phyloP scores from a whole-genome alignment of 2,797 vertebrate genomes.

The Tragopan temminckii region DNA sequence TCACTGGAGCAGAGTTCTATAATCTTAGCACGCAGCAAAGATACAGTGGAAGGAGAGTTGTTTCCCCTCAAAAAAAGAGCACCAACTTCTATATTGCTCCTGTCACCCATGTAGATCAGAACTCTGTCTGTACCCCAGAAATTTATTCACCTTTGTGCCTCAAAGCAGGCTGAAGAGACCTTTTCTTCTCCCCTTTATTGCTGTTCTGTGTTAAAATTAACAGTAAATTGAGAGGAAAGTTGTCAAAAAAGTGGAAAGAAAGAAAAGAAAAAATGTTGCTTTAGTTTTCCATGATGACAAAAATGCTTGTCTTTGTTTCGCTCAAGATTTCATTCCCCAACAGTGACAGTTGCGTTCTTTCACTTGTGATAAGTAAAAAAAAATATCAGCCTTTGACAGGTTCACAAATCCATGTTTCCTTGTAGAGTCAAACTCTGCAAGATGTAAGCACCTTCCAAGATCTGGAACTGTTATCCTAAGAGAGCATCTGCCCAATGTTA shows the following conservation, averaged over 20 bases:
- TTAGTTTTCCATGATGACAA: constrained; percentile 47
- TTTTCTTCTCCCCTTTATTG: constrained; percentile 54
- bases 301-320: constrained; percentile 31
- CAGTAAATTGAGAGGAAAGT: constrained; percentile 34
- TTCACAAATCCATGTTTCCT: constrained; percentile 51
- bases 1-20: constrained; percentile 4
- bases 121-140: constrained; percentile 34
- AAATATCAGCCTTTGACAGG: constrained; percentile 43
- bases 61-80: constrained; percentile 10
- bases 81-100: constrained; percentile 10
- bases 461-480: constrained; percentile 48
- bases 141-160: constrained; percentile 73
- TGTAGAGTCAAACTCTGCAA: constrained; percentile 38
- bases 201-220: constrained; percentile 42
- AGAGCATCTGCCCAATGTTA: constrained; percentile 11
- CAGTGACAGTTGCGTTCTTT: constrained; percentile 31
- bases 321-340: constrained; percentile 40
- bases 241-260: neutral
- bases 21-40: constrained; percentile 45
- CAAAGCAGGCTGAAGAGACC: constrained; percentile 71
- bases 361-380: constrained; percentile 35
- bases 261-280: constrained; percentile 1
- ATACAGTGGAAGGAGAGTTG: constrained; percentile 3
- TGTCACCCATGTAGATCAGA: constrained; percentile 30
- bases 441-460: constrained; percentile 57